Evolutionary conservation across 2,797 vertebrate species (phyloP).

Genomic region (Gambelia wislizenii): DNA sequence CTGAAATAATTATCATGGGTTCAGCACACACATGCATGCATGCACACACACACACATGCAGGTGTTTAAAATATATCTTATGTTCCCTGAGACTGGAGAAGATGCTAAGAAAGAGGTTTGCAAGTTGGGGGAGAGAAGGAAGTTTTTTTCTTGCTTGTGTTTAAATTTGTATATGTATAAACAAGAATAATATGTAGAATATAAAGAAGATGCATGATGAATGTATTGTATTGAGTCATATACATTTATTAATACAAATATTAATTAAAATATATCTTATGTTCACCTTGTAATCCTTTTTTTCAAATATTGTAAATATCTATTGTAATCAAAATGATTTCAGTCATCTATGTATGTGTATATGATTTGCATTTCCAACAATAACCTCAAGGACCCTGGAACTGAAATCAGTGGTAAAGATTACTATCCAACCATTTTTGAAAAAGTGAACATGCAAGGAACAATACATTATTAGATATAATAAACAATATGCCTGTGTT

Average conservation of each 20-base stretch:
- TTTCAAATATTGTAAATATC: constrained; percentile 74
- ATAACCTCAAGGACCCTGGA: constrained; percentile 68
- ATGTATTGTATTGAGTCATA: too few relatives aligned
- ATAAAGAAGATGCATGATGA: too few relatives aligned
- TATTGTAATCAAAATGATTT: constrained; percentile 79
- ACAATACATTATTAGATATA: constrained; percentile 47
- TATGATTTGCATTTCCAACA: constrained; percentile 76
- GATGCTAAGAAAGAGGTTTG: too few relatives aligned
- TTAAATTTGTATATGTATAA: too few relatives aligned
- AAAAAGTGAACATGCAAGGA: constrained; percentile 67
- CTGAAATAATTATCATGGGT: constrained; percentile 89
- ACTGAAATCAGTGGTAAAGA: constrained; percentile 64
- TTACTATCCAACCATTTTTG: constrained; percentile 69
- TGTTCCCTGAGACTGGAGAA: too few relatives aligned
- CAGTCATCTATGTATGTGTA: constrained; percentile 78
- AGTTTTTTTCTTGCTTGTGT: too few relatives aligned
- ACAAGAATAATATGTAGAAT: too few relatives aligned
- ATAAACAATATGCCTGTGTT: constrained; percentile 19
- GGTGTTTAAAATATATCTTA: constrained; percentile 79
- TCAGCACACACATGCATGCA: constrained; percentile 69
- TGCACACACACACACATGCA: constrained; percentile 49
- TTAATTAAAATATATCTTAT: constrained; percentile 80
- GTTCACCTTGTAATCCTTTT: constrained; percentile 76
- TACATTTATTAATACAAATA: too few relatives aligned
- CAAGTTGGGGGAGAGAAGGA: too few relatives aligned